Evolutionary conservation across 1,140 invertebrate species (phyloP).

Genomic region (Pachyrhynchus sulphureomaculatus): DNA sequence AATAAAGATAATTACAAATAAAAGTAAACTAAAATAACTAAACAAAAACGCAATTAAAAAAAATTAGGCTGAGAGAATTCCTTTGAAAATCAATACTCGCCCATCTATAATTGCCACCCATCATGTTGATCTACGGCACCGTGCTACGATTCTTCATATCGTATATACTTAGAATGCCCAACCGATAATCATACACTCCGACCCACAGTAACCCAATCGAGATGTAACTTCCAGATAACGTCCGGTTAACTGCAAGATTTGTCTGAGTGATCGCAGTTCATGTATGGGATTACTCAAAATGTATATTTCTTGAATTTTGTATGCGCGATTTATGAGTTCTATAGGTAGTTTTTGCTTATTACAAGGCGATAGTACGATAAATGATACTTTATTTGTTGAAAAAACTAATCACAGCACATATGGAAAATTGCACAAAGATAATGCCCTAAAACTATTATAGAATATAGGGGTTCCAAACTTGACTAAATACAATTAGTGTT

Average conservation of each 20-base stretch:
- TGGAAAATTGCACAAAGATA: too few relatives aligned
- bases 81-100: constrained; percentile 25
- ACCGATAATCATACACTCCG: constrained; percentile 30
- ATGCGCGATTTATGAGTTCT: constrained; percentile 16
- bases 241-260: background rate
- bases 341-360: constrained; percentile 1
- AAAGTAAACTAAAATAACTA: too few relatives aligned
- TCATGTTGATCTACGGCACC: constrained; percentile 28
- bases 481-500: too few relatives aligned
- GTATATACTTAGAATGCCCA: constrained; percentile 5
- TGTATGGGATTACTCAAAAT: constrained; percentile 21
- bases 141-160: constrained; percentile 23
- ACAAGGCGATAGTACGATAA: background rate
- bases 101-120: constrained; percentile 29
- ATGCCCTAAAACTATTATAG: too few relatives aligned
- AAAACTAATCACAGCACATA: too few relatives aligned
- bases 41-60: too few relatives aligned
- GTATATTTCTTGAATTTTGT: constrained; percentile 14
- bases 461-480: too few relatives aligned
- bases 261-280: background rate
- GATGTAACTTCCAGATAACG: background rate
- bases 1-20: too few relatives aligned
- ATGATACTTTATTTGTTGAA: too few relatives aligned
- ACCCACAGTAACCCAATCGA: constrained; percentile 11
- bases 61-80: too few relatives aligned